These are phyloP conservation scores for Conistra vaccinii DNA, from an alignment of 2,888 invertebrate genomes.

Conservation along the genomic window DNA sequence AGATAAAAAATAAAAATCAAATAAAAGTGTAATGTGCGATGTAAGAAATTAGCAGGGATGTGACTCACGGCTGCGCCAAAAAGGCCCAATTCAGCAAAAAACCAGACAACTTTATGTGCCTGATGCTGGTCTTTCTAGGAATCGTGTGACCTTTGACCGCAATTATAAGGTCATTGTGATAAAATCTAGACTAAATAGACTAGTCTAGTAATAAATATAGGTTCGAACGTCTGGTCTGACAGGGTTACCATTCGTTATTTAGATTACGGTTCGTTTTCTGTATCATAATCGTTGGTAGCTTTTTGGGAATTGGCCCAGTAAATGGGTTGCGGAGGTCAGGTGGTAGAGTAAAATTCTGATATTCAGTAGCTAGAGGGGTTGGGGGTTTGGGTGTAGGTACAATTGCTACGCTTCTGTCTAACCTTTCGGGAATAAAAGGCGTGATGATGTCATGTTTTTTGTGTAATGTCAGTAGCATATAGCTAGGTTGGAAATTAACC, in stretches of 20 bases:
- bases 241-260: conserved; percentile 35
- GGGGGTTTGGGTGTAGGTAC: not conserved
- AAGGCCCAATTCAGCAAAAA: too few species aligned
- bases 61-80: too few species aligned
- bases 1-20: too few species aligned
- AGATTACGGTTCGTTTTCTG: conserved; percentile 26
- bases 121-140: conserved; percentile 18
- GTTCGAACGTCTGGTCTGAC: conserved; percentile 40
- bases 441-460: too few species aligned
- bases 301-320: conserved; percentile 9
- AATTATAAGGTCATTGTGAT: conserved; percentile 44
- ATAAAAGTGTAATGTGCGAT: too few species aligned
- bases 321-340: conserved; percentile 10
- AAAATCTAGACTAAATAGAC: conserved; percentile 45
- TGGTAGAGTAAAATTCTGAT: not conserved
- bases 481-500: too few species aligned
- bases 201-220: conserved; percentile 43
- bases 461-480: too few species aligned
- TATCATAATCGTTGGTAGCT: not conserved
- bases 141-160: conserved; percentile 23
- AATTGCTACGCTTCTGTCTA: not conserved
- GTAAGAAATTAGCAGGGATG: too few species aligned
- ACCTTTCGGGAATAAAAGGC: too few species aligned
- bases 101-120: too few species aligned
- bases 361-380: not conserved